Evolutionary conservation across 2,888 invertebrate species (phyloP), one percentile per base, ranked within the genome.

Genomic region (Pollenia griseotomentosa): DNA sequence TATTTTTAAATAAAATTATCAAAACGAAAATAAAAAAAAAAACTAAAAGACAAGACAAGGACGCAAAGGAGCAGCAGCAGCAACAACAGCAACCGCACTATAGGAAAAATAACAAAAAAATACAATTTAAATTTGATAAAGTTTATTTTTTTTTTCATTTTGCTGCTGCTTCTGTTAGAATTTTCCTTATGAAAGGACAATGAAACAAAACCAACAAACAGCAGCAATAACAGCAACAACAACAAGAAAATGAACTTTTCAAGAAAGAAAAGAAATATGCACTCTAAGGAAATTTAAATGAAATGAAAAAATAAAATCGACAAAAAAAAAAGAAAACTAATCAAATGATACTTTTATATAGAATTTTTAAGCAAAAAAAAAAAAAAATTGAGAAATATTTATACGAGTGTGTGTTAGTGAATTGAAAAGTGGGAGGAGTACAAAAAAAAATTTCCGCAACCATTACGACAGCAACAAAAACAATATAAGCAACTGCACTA

Each of bases 221-320:
- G 19, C 81, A 68, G 12, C 83, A 82, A 61, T n/a, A n/a, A n/a
- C n/a, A n/a, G n/a, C 40, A 85, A 59, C 79, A 88, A 77, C 87
- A 89, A 87, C 77, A 79, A 79, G 70, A 78, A 85, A 70, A 70
- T 51, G 40, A 80, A 73, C 73, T 79, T 85, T 88, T 88, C 84
- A 88, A 87, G 83, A 59, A 73, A 63, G 55, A 40, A 61, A 65
- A 81, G 83, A 86, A 84, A 83, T 83, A 88, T 89, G 90, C 89
- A 90, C 90, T 90, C 91, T 85, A 88, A 88, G 85, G 85, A 83
- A 85, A 88, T 86, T 88, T 85, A 88, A 88, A 88, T 85, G 85
- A 85, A 88, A 85, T 87, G 85, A 87, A 85, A 79, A 74, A 83
- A 83, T 73, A 57, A 46, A 75, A 59, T 57, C 51, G 75, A 71